A percentile compares a stretch with the other conserved stretches of the same genome.
Evolutionary conservation across 2,113 vertebrate species (phyloP).

Genomic region (Craseonycteris thonglongyai): DNA sequence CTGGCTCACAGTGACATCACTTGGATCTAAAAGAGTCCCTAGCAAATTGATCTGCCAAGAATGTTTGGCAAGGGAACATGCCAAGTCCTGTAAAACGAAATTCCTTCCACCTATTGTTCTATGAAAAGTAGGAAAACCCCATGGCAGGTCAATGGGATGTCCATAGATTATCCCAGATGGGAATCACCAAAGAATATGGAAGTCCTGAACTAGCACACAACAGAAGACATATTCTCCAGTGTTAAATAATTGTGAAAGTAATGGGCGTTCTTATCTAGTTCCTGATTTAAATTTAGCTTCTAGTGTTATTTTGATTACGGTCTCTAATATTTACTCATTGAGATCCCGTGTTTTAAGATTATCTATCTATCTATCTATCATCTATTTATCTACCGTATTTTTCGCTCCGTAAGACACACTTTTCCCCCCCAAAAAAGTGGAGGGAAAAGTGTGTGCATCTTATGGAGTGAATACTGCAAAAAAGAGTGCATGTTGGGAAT

Average conservation of each 20-base stretch:
- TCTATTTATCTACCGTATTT: too few species aligned
- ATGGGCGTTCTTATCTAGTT: neutral
- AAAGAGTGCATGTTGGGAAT: too few species aligned
- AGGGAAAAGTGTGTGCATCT: too few species aligned
- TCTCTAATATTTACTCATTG: neutral
- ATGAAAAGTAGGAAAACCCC: neutral
- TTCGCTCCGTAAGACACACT: too few species aligned
- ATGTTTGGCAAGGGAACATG: fast-evolving
- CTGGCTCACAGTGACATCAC: fast-evolving
- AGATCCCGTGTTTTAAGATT: neutral
- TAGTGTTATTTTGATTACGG: neutral
- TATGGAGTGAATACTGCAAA: too few species aligned
- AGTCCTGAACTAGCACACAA: neutral
- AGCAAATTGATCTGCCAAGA: too few species aligned
- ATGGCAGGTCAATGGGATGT: neutral
- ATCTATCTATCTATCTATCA: neutral
- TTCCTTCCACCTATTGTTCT: neutral
- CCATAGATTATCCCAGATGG: neutral
- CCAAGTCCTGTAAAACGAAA: neutral
- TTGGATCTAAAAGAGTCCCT: too few species aligned
- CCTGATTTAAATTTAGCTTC: neutral
- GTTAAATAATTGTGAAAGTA: neutral
- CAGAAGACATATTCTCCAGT: too few species aligned
- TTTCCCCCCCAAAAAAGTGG: too few species aligned
- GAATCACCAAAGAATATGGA: neutral